phyloP scores from a whole-genome alignment of 2,113 vertebrate species.

The Lagopus muta region DNA sequence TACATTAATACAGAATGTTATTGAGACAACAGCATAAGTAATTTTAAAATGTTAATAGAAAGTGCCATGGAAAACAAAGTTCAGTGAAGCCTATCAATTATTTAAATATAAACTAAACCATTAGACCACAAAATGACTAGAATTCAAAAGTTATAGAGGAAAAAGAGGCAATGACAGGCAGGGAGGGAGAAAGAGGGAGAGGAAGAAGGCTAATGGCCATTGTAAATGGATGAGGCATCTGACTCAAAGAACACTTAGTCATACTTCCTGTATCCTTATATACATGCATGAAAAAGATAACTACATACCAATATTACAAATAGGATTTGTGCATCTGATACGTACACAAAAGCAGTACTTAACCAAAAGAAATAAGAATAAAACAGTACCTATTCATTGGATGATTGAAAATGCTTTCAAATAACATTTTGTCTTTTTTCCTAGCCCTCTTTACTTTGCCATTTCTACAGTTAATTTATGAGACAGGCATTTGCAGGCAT shows the following conservation, averaged over 20 bases:
- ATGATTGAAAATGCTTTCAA: not conserved
- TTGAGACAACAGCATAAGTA: not conserved
- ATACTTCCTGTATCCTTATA: not conserved
- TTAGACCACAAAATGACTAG: not conserved
- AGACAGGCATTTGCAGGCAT: not conserved
- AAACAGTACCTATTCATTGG: not conserved
- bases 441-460: not conserved
- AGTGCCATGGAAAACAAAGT: not conserved
- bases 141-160: not conserved
- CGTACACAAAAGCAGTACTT: not conserved
- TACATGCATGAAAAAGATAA: not conserved
- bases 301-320: not conserved
- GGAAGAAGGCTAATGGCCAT: not conserved
- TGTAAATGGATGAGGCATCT: not conserved
- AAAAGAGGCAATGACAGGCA: not conserved
- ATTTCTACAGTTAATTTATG: not conserved
- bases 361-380: not conserved
- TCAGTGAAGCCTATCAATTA: not conserved
- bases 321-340: not conserved
- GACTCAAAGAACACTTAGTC: not conserved
- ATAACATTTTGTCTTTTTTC: not conserved
- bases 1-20: not conserved
- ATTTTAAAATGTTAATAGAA: not conserved
- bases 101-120: not conserved
- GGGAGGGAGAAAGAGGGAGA: not conserved